Base-by-base conservation (phyloP, 2,797 vertebrate genomes). In the Adrianichthys oophorus region DNA sequence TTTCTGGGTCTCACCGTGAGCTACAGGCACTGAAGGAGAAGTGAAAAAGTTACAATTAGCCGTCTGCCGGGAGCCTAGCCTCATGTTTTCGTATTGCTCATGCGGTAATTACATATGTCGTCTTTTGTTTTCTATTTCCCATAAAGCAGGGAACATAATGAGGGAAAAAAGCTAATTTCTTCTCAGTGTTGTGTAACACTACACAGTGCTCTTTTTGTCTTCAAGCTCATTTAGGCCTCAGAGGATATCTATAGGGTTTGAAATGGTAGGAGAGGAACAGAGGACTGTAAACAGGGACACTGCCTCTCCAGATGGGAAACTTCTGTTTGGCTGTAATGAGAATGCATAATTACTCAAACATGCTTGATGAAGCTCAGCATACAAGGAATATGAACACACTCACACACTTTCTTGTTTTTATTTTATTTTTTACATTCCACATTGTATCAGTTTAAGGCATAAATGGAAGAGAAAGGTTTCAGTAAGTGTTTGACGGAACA, bases 41-140 rank as follows among this genome's bases (percentile, higher is more conserved):
- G 73, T 62, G 62, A 75, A 37, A 74, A 78, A 76, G 79, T 85
- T 77, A 74, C 85, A 91, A 90, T 91, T 87, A 90, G 80, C 80
- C 65, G 8, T 57, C 75, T 57, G 84, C 85, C 76, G 56, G 80
- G 69, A 90, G 88, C 85, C 32, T 67, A 78, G 85, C 86, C 82
- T 59, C 65, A 72, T 90, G 89, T 90, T 91, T 89, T 89, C 64
- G 72, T 84, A 88, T 85, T 79, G 86, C 82, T 88, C 86, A 80
- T 68, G 76, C 64, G 1, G 80, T 90, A 87, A 91, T 91, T 90
- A 89, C 85, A 91, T 77, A 86, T 88, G 89, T 89, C 80, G 62
- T 78, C 85, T 85, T 89, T 88, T 87, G 88, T 90, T 92, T 90
- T 87, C 78, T 65, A 62, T 57, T 83, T 65, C 80, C 76, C 81